Conservation (phyloP, 1,140 invertebrate genomes). For the Frieseomelitta varia region DNA sequence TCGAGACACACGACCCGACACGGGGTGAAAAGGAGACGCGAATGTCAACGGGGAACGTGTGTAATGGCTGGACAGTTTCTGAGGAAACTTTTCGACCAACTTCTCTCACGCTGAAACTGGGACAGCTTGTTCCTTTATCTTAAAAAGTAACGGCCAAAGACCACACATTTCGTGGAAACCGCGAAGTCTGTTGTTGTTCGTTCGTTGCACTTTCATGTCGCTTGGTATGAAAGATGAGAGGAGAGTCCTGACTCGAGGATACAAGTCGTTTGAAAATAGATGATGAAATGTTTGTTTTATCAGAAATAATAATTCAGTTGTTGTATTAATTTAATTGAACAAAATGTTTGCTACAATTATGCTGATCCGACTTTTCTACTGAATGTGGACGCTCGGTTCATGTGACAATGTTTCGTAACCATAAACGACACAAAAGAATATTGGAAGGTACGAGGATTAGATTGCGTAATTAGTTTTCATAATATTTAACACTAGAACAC, state of each 20-base stretch:
- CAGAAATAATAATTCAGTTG: background rate
- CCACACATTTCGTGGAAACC: background rate
- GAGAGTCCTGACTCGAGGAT: background rate
- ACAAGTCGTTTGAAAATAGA: background rate
- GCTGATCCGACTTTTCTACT: no score
- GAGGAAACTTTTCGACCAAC: background rate
- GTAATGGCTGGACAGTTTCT: background rate
- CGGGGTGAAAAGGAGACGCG: conserved; percentile 14
- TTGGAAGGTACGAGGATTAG: no score
- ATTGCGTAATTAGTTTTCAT: no score
- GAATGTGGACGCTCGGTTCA: no score
- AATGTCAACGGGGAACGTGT: background rate
- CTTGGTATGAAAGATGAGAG: no score
- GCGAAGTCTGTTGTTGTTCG: no score
- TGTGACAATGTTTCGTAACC: no score
- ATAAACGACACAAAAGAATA: no score
- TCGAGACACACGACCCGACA: conserved; percentile 15
- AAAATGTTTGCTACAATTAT: no score
- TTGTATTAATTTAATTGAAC: background rate
- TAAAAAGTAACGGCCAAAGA: background rate
- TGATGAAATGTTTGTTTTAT: background rate
- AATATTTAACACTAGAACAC: no score
- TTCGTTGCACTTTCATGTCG: no score
- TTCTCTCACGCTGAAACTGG: background rate
- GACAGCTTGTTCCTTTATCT: background rate